These are phyloP conservation scores for Drosophila mettleri DNA, from an alignment of 2,888 invertebrate genomes.

Conservation along the genomic window DNA sequence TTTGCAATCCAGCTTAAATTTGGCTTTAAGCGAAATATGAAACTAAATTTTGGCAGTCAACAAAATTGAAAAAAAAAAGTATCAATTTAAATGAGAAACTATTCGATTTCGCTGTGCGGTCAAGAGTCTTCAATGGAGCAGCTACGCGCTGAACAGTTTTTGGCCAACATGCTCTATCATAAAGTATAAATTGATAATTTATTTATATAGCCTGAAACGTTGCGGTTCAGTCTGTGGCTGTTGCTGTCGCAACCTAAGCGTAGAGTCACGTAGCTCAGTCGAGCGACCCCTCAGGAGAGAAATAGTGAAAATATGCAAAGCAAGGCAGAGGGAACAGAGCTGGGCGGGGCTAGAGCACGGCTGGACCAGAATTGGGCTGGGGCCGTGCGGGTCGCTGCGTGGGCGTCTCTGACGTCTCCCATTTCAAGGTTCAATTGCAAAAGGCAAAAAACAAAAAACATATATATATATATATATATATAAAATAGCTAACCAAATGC, in stretches of 20 bases:
- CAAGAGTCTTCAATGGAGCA: conserved; percentile 9
- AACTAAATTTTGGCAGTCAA: not conserved
- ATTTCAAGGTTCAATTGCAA: conserved; percentile 68
- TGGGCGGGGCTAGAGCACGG: not conserved
- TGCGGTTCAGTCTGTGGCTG: conserved; percentile 20
- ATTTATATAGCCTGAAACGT: conserved; percentile 41
- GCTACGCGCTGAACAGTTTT: conserved; percentile 11
- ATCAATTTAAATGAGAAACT: conserved; percentile 5
- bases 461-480: not conserved
- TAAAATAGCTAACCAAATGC: conserved; percentile 49
- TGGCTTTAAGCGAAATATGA: conserved; percentile 3
- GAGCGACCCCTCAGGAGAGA: conserved; percentile 61
- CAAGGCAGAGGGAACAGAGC: conserved; percentile 41
- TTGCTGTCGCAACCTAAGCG: conserved; percentile 29
- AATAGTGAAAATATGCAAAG: conserved; percentile 81
- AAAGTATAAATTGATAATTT: conserved; percentile 59
- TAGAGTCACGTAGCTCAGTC: conserved; percentile 66
- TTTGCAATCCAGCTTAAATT: not conserved
- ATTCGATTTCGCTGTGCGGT: conserved; percentile 4
- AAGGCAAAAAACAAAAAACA: conserved; percentile 18
- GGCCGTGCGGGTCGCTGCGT: conserved; percentile 21
- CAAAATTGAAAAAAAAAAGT: not conserved
- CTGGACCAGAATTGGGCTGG: not conserved
- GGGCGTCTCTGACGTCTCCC: conserved; percentile 60
- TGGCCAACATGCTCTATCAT: conserved; percentile 27